These are phyloP conservation scores for Scaptomyza cyrtandrae DNA, from an alignment of 2,888 invertebrate genomes.

Conservation along the genomic window DNA sequence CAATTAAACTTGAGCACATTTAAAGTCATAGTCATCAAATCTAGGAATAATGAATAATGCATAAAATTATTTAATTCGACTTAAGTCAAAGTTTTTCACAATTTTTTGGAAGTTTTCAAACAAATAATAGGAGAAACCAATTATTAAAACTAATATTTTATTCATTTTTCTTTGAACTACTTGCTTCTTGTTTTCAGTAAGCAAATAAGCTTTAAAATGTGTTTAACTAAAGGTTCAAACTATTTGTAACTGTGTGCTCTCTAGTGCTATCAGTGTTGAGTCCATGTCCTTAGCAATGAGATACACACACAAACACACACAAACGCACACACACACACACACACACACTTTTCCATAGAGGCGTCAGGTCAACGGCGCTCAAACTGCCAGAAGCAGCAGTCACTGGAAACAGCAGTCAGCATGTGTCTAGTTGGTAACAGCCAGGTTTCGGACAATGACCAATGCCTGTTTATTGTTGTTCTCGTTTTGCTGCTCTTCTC, in stretches of 20 bases:
- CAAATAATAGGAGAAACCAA: too few species aligned
- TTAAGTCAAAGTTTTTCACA: too few species aligned
- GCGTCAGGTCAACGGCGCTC: constrained; percentile 35
- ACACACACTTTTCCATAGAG: background rate
- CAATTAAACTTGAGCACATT: background rate
- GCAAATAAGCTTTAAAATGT: too few species aligned
- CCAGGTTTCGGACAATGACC: constrained; percentile 44
- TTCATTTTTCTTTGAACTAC: too few species aligned
- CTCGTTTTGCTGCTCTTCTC: too few species aligned
- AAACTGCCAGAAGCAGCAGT: constrained; percentile 20
- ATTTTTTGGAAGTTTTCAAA: too few species aligned
- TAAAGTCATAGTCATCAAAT: too few species aligned
- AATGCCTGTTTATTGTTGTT: constrained; percentile 19
- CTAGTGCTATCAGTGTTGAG: constrained; percentile 43
- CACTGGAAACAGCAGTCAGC: constrained; percentile 11
- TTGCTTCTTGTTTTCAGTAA: too few species aligned
- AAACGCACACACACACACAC: constrained; percentile 1
- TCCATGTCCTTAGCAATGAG: constrained; percentile 58
- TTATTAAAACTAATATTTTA: too few species aligned
- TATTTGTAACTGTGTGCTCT: constrained; percentile 1
- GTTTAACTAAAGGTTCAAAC: too few species aligned
- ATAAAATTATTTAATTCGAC: too few species aligned
- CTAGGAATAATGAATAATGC: too few species aligned
- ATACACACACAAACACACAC: constrained; percentile 24
- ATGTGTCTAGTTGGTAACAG: constrained; percentile 54